Percentiles rank a stretch among this genome's conserved stretches.
Evolutionary conservation across 1,140 invertebrate species (phyloP).

Genomic region (Heliconius hewitsoni): DNA sequence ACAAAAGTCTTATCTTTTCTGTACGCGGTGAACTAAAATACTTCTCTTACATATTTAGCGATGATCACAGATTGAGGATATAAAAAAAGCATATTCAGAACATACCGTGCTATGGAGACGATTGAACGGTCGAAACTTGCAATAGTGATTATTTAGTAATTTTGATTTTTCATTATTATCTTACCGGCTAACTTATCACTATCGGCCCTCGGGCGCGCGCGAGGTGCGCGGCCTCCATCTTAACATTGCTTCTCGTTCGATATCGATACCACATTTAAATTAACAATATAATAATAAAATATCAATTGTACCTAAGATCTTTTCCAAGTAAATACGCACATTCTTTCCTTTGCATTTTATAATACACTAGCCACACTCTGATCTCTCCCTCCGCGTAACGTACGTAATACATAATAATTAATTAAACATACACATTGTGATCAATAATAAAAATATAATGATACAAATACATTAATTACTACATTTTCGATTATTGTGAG

Average conservation of each 20-base stretch:
- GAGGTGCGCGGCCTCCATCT: slow-evolving; percentile 53
- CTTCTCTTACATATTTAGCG: slow-evolving; percentile 76
- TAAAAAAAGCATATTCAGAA: slow-evolving; percentile 78
- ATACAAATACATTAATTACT: slow-evolving; percentile 80
- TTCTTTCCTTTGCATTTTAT: slow-evolving; percentile 71
- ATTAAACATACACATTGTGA: slow-evolving; percentile 79
- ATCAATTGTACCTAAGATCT: slow-evolving; percentile 81
- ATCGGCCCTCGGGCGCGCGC: slow-evolving; percentile 68
- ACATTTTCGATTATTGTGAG: slow-evolving; percentile 80
- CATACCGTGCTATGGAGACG: slow-evolving; percentile 79
- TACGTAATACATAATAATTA: slow-evolving; percentile 70
- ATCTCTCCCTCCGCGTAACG: slow-evolving; percentile 50
- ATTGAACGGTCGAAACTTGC: slow-evolving; percentile 76
- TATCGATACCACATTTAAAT: slow-evolving; percentile 80
- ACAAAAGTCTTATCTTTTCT: slow-evolving; percentile 60
- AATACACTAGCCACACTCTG: slow-evolving; percentile 57
- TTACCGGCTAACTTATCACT: slow-evolving; percentile 77
- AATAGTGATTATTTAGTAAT: slow-evolving; percentile 79
- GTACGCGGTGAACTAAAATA: slow-evolving; percentile 71
- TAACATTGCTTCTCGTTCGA: slow-evolving; percentile 78
- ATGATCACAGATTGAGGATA: slow-evolving; percentile 81
- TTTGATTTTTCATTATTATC: slow-evolving; percentile 76
- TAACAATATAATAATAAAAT: slow-evolving; percentile 80
- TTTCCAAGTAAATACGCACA: slow-evolving; percentile 77
- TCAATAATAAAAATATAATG: slow-evolving; percentile 81